These are phyloP conservation scores for Pangasius mekongensis DNA, from an alignment of 2,797 vertebrate genomes.

Conservation along the genomic window DNA sequence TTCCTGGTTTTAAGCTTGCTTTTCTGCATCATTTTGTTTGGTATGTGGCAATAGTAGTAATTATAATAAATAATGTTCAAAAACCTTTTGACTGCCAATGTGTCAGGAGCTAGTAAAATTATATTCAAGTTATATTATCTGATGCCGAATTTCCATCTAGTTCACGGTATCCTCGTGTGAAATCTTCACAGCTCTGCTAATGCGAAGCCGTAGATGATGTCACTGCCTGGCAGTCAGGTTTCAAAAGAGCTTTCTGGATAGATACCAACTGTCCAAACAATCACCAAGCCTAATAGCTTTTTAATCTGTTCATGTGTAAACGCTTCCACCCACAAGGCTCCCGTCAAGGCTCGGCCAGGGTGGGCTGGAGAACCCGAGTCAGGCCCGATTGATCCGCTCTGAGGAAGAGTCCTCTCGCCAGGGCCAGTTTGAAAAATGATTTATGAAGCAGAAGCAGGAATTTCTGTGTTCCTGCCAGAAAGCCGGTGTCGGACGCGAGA, in stretches of 20 bases:
- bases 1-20: too few species aligned
- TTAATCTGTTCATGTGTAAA: constrained; percentile 38
- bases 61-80: background rate
- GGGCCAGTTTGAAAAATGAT: constrained; percentile 42
- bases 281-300: constrained; percentile 24
- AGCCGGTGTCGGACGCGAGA: background rate
- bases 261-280: constrained; percentile 41
- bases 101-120: constrained; percentile 4
- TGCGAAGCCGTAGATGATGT: constrained; percentile 9
- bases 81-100: background rate
- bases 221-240: constrained; percentile 1
- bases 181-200: background rate
- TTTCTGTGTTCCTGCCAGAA: constrained; percentile 37
- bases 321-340: constrained; percentile 11
- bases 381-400: background rate
- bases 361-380: constrained; percentile 3
- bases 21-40: background rate
- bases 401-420: background rate
- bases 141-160: constrained; percentile 12
- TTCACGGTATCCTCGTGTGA: background rate
- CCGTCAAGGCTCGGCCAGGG: background rate
- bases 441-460: constrained; percentile 43
- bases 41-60: background rate
- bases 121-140: background rate
- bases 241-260: background rate